Evolutionary conservation across 2,113 vertebrate species (phyloP).

Genomic region (Channa maculata): DNA sequence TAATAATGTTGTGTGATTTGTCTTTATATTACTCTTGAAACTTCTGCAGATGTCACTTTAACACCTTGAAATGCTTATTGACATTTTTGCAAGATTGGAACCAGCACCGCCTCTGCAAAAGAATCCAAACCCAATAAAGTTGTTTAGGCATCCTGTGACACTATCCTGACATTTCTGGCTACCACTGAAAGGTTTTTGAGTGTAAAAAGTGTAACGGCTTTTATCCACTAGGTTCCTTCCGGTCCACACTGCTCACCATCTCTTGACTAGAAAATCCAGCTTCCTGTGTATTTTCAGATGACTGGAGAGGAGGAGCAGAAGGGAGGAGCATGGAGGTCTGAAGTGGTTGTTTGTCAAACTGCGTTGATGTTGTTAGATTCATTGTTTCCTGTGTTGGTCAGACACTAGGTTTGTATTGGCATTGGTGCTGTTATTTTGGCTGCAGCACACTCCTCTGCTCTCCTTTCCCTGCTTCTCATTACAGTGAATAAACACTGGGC

Average conservation of each 20-base stretch:
- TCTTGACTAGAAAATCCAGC: constrained; percentile 41
- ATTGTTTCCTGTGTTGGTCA: constrained; percentile 83
- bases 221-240: constrained; percentile 64
- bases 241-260: constrained; percentile 44
- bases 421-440: constrained; percentile 81
- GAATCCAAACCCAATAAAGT: constrained; percentile 53
- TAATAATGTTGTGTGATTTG: constrained; percentile 13
- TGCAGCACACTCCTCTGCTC: constrained; percentile 63
- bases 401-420: constrained; percentile 84
- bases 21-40: constrained; percentile 19
- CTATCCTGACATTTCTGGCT: constrained; percentile 66
- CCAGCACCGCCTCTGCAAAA: constrained; percentile 26
- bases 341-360: constrained; percentile 82
- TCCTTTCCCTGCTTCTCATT: constrained; percentile 80
- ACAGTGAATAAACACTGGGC: constrained; percentile 76
- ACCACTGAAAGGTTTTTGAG: constrained; percentile 47
- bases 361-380: constrained; percentile 83
- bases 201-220: constrained; percentile 55
- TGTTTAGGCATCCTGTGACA: constrained; percentile 60
- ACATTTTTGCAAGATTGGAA: constrained; percentile 32
- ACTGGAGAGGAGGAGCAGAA: constrained; percentile 61
- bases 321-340: constrained; percentile 74
- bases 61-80: constrained; percentile 18
- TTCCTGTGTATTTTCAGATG: constrained; percentile 48
- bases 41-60: constrained; percentile 44